phyloP scores from a whole-genome alignment of 2,888 invertebrate species.

The Acleris sparsana region DNA sequence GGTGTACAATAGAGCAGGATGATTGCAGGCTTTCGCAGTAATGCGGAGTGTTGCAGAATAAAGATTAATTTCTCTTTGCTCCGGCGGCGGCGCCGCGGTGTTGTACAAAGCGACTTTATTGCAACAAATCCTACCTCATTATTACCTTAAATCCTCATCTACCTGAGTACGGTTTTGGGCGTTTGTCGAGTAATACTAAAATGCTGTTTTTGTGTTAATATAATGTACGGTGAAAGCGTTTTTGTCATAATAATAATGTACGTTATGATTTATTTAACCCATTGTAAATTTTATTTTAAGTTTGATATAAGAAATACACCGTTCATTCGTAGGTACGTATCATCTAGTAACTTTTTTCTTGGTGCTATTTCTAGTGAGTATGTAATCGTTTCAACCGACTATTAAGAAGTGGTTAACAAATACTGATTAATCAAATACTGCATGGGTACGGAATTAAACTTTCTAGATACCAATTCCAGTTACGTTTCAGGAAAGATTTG shows the following conservation, averaged over 20 bases:
- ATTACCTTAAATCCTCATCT: constrained; percentile 36
- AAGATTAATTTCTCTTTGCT: constrained; percentile 31
- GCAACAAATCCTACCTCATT: constrained; percentile 33
- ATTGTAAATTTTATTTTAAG: neutral
- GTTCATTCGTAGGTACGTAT: too few relatives aligned
- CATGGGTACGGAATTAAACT: too few relatives aligned
- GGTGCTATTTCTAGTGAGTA: too few relatives aligned
- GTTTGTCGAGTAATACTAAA: constrained; percentile 17
- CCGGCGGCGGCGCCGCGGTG: constrained; percentile 19
- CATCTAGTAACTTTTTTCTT: too few relatives aligned
- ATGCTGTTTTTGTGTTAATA: constrained; percentile 8
- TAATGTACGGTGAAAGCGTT: constrained; percentile 6
- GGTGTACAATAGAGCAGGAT: constrained; percentile 10
- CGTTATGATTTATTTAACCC: neutral
- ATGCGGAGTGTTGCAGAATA: constrained; percentile 23
- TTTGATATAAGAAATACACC: neutral
- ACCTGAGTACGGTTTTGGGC: constrained; percentile 19
- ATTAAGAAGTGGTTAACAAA: too few relatives aligned
- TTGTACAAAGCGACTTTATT: constrained; percentile 31
- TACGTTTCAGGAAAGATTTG: neutral
- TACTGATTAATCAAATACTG: too few relatives aligned
- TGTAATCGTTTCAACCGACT: too few relatives aligned
- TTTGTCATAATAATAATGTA: neutral
- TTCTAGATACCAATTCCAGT: too few relatives aligned
- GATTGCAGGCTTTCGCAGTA: constrained; percentile 26